phyloP scores from a whole-genome alignment of 2,113 vertebrate species.

The Dolichotis patagonum region DNA sequence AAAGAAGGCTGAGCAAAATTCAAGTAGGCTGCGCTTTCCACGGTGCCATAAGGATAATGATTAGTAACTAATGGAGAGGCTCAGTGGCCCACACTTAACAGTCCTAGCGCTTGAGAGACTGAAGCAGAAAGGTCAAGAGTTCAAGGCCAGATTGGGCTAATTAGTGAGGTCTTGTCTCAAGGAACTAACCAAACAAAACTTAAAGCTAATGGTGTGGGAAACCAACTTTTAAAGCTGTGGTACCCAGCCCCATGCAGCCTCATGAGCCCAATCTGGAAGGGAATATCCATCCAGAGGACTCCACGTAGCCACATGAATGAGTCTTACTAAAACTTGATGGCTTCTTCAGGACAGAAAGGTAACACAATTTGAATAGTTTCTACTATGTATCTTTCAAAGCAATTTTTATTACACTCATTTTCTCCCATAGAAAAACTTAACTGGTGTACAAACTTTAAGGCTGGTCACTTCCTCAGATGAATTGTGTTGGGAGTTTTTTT shows the following conservation, averaged over 20 bases:
- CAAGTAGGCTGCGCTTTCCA: background rate
- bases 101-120: background rate
- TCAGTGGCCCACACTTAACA: background rate
- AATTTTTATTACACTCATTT: background rate
- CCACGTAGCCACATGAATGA: background rate
- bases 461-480: background rate
- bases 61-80: background rate
- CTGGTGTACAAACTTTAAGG: background rate
- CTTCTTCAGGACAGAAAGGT: background rate
- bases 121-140: background rate
- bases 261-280: background rate
- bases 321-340: background rate
- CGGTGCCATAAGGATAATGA: background rate
- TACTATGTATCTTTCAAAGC: background rate
- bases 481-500: background rate
- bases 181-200: background rate
- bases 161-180: background rate
- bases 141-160: background rate
- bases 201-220: background rate
- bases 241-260: background rate
- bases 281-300: background rate
- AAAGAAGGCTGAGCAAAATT: constrained; percentile 13
- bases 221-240: background rate
- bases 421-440: background rate
- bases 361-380: background rate